These are phyloP conservation scores for Reinhardtius hippoglossoides DNA, from an alignment of 2,113 vertebrate species.

Conservation along the genomic window DNA sequence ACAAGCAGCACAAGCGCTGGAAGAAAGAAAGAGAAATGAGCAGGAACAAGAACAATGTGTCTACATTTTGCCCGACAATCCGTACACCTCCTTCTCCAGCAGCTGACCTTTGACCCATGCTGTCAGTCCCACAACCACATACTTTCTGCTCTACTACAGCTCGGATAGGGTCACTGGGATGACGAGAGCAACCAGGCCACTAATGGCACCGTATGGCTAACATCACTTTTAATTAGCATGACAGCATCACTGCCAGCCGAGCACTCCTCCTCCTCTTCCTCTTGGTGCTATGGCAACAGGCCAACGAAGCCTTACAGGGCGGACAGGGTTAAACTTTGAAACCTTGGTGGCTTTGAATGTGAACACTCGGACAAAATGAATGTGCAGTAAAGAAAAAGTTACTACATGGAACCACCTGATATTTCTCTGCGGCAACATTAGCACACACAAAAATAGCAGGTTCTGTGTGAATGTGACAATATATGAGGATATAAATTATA, in stretches of 20 bases:
- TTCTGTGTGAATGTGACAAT: slow-evolving; percentile 3
- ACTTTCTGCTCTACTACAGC: slow-evolving; percentile 35
- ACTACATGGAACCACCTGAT: neutral
- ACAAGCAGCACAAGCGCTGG: neutral
- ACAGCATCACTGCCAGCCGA: slow-evolving; percentile 51
- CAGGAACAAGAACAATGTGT: slow-evolving; percentile 34
- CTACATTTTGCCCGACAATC: slow-evolving; percentile 50
- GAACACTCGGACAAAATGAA: slow-evolving; percentile 22
- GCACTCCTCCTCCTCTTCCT: slow-evolving; percentile 37
- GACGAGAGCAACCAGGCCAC: slow-evolving; percentile 52
- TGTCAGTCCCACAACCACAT: slow-evolving; percentile 46
- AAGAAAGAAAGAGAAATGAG: slow-evolving; percentile 6
- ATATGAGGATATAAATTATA: slow-evolving; percentile 39
- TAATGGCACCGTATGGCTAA: slow-evolving; percentile 69
- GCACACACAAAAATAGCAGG: neutral
- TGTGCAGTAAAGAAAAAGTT: slow-evolving; percentile 15
- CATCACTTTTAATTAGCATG: slow-evolving; percentile 78
- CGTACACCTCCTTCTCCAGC: neutral
- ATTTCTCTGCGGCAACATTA: neutral
- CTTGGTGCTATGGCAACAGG: slow-evolving; percentile 61
- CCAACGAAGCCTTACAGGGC: slow-evolving; percentile 25
- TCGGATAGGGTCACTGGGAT: slow-evolving; percentile 52
- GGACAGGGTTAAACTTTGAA: slow-evolving; percentile 48
- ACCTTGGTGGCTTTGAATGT: slow-evolving; percentile 16
- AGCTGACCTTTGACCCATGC: slow-evolving; percentile 63